Conservation (phyloP, 2,797 vertebrate genomes). For the Perdix hodgsoniae region DNA sequence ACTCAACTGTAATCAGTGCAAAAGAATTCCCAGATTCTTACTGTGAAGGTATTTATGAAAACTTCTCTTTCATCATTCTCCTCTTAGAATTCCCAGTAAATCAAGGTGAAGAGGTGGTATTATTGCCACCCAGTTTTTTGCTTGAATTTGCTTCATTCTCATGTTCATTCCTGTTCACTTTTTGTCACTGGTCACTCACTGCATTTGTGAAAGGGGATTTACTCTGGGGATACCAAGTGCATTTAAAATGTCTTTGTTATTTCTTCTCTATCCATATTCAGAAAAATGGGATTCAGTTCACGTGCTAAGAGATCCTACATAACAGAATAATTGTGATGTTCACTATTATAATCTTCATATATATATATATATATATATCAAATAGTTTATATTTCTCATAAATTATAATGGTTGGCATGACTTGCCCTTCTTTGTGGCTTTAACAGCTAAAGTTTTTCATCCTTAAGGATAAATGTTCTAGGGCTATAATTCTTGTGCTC, state of each 20-base stretch:
- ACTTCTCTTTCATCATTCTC: background rate
- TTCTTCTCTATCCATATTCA: background rate
- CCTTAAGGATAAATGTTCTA: background rate
- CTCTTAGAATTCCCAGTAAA: background rate
- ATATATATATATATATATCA: too few relatives aligned
- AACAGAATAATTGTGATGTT: background rate
- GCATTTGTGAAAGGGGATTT: background rate
- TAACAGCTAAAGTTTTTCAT: background rate
- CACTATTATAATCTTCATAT: background rate
- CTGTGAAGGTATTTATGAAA: background rate
- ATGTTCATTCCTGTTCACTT: background rate
- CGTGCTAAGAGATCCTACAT: background rate
- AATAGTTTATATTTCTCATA: background rate
- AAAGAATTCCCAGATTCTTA: background rate
- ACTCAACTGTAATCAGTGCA: background rate
- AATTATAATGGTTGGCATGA: background rate
- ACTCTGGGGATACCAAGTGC: background rate
- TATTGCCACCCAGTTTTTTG: fast-evolving
- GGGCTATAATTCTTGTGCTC: background rate
- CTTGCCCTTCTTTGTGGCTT: background rate
- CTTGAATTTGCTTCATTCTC: fast-evolving
- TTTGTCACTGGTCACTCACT: background rate
- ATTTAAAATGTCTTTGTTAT: background rate
- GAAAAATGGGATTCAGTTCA: background rate
- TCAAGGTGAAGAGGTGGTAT: background rate